A percentile compares a stretch with the other conserved stretches of the same genome.
These are phyloP conservation scores for Diarsia dahlii DNA, from an alignment of 2,888 invertebrate species.

Conservation along the genomic window DNA sequence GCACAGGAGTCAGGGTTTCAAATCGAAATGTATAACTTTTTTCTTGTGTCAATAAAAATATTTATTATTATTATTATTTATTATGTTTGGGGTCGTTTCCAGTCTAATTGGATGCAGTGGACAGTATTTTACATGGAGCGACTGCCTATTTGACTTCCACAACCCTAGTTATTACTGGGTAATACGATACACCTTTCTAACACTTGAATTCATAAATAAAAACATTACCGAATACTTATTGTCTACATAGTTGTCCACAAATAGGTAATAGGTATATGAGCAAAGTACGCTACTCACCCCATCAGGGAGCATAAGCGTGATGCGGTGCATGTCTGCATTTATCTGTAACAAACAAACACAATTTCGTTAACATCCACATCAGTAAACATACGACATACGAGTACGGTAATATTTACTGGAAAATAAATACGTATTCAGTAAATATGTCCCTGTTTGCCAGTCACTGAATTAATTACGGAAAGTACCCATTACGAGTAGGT, in stretches of 20 bases:
- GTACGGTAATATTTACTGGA: background rate
- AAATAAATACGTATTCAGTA: slow-evolving; percentile 11
- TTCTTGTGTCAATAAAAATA: too few species aligned
- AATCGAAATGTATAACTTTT: too few species aligned
- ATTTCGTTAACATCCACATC: background rate
- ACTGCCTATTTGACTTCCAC: too few species aligned
- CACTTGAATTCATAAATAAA: background rate
- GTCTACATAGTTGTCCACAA: too few species aligned
- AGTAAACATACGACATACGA: background rate
- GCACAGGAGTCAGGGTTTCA: too few species aligned
- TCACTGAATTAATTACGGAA: slow-evolving; percentile 33
- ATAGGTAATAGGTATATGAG: too few species aligned
- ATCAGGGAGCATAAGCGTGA: slow-evolving; percentile 63
- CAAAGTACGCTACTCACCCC: slow-evolving; percentile 41
- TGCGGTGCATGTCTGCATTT: slow-evolving; percentile 65
- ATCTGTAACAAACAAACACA: slow-evolving; percentile 38
- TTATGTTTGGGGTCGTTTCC: too few species aligned
- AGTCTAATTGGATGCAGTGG: too few species aligned
- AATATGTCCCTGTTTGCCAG: background rate
- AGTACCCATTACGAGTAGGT: slow-evolving; percentile 31
- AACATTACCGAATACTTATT: too few species aligned
- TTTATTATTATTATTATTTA: too few species aligned
- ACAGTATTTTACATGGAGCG: too few species aligned
- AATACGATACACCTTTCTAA: background rate
- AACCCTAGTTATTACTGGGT: too few species aligned